Evolutionary conservation across 2,888 invertebrate species (phyloP).

Genomic region (Xestia ashworthii): DNA sequence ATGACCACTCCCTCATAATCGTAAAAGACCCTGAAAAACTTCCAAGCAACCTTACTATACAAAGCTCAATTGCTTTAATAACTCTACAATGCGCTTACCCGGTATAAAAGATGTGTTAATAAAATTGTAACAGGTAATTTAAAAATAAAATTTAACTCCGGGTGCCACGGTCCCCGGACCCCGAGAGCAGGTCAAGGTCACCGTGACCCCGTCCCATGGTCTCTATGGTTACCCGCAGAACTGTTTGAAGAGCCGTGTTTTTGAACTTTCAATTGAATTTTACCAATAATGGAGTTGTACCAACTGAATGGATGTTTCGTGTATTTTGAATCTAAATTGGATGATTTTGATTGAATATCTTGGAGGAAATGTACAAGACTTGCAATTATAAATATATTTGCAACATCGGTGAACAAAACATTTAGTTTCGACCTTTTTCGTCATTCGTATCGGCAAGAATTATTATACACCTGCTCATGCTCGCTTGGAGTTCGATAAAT

Average conservation of each 20-base stretch:
- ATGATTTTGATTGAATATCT: slow-evolving; percentile 12
- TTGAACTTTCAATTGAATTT: slow-evolving; percentile 51
- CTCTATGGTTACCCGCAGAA: slow-evolving; percentile 54
- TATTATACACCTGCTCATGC: background rate
- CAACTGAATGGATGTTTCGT: slow-evolving; percentile 1
- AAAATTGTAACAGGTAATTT: slow-evolving; percentile 59
- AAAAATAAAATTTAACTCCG: slow-evolving; percentile 61
- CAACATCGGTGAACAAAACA: no score
- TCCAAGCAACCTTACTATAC: background rate
- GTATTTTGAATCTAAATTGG: slow-evolving; percentile 18
- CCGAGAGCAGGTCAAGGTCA: slow-evolving; percentile 66
- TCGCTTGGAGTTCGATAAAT: no score
- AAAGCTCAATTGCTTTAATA: slow-evolving; percentile 29
- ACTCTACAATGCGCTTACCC: slow-evolving; percentile 35
- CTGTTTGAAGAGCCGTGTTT: slow-evolving; percentile 41
- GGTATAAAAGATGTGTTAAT: slow-evolving; percentile 41
- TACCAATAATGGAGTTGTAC: slow-evolving; percentile 27
- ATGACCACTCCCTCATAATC: background rate
- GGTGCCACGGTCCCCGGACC: slow-evolving; percentile 24
- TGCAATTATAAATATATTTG: background rate
- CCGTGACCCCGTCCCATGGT: slow-evolving; percentile 66
- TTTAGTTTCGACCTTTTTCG: background rate
- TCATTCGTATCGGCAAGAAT: background rate
- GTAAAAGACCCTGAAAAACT: background rate
- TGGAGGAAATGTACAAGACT: background rate